Conservation (phyloP, 2,113 vertebrate genomes). For the Pterocles gutturalis region DNA sequence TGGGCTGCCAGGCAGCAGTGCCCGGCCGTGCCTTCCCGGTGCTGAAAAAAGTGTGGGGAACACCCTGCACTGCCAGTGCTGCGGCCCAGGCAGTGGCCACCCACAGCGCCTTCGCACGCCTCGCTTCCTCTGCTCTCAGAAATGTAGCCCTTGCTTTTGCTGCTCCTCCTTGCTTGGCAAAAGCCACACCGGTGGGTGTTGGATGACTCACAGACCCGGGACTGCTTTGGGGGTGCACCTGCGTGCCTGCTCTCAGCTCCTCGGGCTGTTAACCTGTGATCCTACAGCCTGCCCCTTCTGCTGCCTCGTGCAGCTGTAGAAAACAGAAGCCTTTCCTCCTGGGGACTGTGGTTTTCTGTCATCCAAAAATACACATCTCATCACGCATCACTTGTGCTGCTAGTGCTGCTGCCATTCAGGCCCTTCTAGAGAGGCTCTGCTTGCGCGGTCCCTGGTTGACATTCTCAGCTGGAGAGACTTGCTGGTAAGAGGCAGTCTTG, state of each 20-base stretch:
- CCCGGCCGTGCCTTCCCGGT: neutral
- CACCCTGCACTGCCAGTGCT: slow-evolving; percentile 39
- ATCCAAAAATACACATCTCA: neutral
- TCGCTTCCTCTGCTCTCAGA: neutral
- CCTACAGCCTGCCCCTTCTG: neutral
- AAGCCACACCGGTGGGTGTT: neutral
- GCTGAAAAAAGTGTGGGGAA: slow-evolving; percentile 66
- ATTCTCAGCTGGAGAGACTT: neutral
- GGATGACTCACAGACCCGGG: neutral
- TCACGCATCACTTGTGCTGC: neutral
- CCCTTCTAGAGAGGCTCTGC: neutral
- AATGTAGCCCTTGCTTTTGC: neutral
- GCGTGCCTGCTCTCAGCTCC: neutral
- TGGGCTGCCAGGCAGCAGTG: slow-evolving; percentile 6
- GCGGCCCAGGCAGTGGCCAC: neutral
- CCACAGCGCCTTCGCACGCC: neutral
- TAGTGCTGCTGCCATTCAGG: neutral
- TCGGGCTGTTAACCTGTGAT: neutral
- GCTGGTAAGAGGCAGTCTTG: neutral
- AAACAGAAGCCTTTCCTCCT: neutral
- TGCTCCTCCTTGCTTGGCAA: neutral
- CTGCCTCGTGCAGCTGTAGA: neutral
- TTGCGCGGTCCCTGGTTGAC: neutral
- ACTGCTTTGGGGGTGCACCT: neutral
- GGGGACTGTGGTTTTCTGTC: neutral